Percentiles rank a stretch among this genome's conserved stretches.
Evolutionary conservation across 2,888 invertebrate genomes (phyloP).

Genomic region (Drosophila dives): DNA sequence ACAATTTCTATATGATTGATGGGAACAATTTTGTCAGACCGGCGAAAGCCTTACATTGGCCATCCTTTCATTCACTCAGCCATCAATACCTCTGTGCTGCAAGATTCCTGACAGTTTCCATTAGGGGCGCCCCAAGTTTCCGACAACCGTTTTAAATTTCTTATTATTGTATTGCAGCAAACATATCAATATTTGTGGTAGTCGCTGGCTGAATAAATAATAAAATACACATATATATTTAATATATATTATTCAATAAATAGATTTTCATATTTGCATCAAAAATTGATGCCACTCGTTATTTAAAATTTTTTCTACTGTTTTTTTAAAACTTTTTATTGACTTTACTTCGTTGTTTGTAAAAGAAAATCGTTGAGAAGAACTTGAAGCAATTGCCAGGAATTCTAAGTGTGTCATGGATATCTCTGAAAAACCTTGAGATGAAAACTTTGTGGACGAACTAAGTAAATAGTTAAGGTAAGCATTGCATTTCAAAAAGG

Average conservation of each 20-base stretch:
- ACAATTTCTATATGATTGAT: constrained; percentile 57
- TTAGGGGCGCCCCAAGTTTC: constrained; percentile 35
- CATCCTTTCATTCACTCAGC: constrained; percentile 45
- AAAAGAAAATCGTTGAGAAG: background rate
- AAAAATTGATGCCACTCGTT: constrained; percentile 2
- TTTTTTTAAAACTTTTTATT: background rate
- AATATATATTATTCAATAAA: background rate
- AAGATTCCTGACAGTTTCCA: constrained; percentile 52
- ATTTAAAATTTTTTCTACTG: background rate
- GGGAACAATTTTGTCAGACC: constrained; percentile 46
- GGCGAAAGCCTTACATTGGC: constrained; percentile 14
- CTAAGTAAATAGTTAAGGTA: background rate
- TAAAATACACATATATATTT: background rate
- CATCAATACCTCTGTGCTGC: constrained; percentile 47
- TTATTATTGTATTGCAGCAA: constrained; percentile 30
- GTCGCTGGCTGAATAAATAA: background rate
- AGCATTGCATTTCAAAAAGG: background rate
- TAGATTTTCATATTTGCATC: constrained; percentile 13
- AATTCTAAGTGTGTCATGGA: constrained; percentile 1
- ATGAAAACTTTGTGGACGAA: background rate
- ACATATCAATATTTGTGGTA: constrained; percentile 42
- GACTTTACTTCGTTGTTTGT: background rate
- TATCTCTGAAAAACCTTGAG: background rate
- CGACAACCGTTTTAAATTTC: constrained; percentile 24
- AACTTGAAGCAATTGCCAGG: background rate